Percentiles rank a stretch among this genome's conserved stretches.
Evolutionary conservation across 2,113 vertebrate species (phyloP).

Genomic region (Gymnocephalus cernua): DNA sequence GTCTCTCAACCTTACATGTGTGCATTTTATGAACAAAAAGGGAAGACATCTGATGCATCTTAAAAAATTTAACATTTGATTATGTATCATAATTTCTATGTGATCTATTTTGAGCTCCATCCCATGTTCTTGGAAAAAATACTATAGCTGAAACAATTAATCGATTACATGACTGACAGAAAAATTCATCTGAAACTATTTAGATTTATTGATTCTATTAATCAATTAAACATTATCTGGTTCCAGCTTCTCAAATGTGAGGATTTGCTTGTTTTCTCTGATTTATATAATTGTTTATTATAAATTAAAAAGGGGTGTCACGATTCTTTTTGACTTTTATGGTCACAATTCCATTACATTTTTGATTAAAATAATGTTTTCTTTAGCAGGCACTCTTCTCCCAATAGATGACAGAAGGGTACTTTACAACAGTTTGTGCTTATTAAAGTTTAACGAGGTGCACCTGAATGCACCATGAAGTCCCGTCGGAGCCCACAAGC

Average conservation of each 20-base stretch:
- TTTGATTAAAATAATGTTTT: too few relatives aligned
- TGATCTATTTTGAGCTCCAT: background rate
- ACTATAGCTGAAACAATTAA: too few relatives aligned
- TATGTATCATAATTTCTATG: background rate
- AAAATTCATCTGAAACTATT: background rate
- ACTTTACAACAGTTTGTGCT: too few relatives aligned
- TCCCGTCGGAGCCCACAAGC: too few relatives aligned
- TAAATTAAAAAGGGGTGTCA: background rate
- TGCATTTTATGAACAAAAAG: background rate
- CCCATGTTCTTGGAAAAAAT: too few relatives aligned
- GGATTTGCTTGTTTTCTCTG: background rate
- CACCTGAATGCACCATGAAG: too few relatives aligned
- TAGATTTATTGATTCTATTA: background rate
- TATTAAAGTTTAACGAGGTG: too few relatives aligned
- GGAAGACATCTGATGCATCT: background rate
- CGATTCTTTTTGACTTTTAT: too few relatives aligned
- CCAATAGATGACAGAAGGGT: too few relatives aligned
- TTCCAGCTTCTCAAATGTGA: background rate
- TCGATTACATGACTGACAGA: too few relatives aligned
- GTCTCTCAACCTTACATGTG: background rate
- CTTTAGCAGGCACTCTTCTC: too few relatives aligned
- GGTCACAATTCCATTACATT: too few relatives aligned
- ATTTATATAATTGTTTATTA: background rate
- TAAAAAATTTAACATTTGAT: background rate
- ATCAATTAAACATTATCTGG: background rate